Conservation (phyloP, 2,113 vertebrate species). For the Prinia subflava region DNA sequence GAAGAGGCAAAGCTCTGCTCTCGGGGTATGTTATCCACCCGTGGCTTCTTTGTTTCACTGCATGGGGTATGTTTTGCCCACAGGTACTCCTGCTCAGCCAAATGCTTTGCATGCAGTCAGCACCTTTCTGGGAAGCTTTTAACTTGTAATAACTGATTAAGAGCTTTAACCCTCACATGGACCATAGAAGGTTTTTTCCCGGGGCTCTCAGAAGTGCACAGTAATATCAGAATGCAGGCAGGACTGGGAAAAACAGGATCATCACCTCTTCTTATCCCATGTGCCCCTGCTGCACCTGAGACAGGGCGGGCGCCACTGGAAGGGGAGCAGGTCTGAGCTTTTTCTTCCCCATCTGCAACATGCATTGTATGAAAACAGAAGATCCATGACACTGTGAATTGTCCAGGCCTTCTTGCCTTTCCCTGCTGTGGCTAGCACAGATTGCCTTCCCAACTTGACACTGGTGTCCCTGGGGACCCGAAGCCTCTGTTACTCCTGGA, state of each 20-base stretch:
- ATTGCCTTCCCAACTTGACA: not conserved
- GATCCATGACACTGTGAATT: not conserved
- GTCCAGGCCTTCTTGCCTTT: not conserved
- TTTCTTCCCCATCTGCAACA: not conserved
- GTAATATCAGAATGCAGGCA: not conserved
- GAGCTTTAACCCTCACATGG: not conserved
- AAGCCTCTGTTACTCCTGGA: not conserved
- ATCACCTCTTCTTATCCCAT: not conserved
- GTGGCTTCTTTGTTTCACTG: not conserved
- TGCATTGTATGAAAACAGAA: accelerated
- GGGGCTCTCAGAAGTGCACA: not conserved
- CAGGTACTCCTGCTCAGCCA: not conserved
- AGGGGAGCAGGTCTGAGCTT: not conserved
- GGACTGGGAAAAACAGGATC: not conserved
- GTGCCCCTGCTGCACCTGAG: not conserved
- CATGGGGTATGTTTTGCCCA: not conserved
- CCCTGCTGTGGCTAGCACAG: not conserved
- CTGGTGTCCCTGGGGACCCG: not conserved
- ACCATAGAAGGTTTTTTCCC: not conserved
- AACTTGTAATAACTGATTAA: not conserved
- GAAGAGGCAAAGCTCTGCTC: not conserved
- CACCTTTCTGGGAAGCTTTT: not conserved
- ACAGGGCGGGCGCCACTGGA: not conserved
- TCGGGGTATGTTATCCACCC: not conserved
- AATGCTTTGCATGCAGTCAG: not conserved